These are phyloP conservation scores for Poeciliopsis infans DNA, from an alignment of 2,797 vertebrate species.

Conservation along the genomic window DNA sequence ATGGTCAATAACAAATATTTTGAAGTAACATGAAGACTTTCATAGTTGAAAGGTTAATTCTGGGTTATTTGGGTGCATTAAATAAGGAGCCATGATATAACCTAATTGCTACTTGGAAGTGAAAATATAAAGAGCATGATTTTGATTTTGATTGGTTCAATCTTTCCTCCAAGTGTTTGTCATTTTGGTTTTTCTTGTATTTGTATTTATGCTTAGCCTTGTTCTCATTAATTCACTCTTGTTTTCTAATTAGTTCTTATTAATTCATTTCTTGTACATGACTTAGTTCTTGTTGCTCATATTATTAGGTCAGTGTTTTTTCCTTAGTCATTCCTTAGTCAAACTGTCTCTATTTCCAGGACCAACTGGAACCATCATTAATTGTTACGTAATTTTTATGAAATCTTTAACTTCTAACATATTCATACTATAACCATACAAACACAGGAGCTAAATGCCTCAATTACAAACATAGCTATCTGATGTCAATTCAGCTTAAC, in stretches of 20 bases:
- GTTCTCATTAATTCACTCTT: too few relatives aligned
- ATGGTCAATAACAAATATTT: too few relatives aligned
- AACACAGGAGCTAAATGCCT: not conserved
- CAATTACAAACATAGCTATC: not conserved
- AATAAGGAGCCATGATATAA: too few relatives aligned
- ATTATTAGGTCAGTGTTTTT: not conserved
- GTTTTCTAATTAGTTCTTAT: too few relatives aligned
- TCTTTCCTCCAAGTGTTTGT: not conserved
- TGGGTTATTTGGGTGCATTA: too few relatives aligned
- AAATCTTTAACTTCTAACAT: not conserved
- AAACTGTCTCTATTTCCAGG: not conserved
- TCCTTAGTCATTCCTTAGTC: not conserved
- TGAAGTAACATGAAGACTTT: too few relatives aligned
- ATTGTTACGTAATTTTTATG: not conserved
- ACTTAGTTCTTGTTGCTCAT: too few relatives aligned
- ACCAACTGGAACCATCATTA: not conserved
- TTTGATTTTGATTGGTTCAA: not conserved
- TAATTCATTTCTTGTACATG: too few relatives aligned
- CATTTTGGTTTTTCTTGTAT: not conserved
- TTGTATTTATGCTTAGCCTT: not conserved
- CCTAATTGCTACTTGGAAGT: too few relatives aligned
- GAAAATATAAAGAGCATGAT: too few relatives aligned
- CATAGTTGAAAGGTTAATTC: too few relatives aligned
- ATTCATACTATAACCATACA: not conserved
- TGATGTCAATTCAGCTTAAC: not conserved